A percentile compares a stretch with the other conserved stretches of the same genome.
Conservation (phyloP, 2,888 invertebrate species). For the Thymelicus sylvestris region DNA sequence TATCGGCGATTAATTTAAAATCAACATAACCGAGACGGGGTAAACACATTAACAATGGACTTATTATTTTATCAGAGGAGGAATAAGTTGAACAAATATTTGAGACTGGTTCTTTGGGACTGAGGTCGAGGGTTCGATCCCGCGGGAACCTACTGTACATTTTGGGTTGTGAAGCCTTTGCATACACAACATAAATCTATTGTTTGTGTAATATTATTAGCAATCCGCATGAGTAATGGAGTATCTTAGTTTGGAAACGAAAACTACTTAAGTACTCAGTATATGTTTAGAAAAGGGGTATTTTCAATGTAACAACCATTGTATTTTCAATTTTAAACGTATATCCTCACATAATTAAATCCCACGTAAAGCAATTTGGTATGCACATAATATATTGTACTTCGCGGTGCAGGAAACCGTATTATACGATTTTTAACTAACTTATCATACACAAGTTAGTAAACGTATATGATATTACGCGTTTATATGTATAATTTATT, state of each 20-base stretch:
- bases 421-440: too few species aligned
- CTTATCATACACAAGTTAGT: too few species aligned
- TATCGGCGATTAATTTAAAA: conserved; percentile 15
- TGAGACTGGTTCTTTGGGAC: conserved; percentile 18
- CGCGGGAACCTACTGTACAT: conserved; percentile 12
- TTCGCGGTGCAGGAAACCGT: too few species aligned
- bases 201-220: conserved; percentile 4
- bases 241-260: background rate
- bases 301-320: too few species aligned
- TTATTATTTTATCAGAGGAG: conserved; percentile 19
- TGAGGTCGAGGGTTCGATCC: conserved; percentile 16
- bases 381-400: too few species aligned
- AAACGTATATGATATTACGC: too few species aligned
- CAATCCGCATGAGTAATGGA: background rate
- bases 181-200: background rate
- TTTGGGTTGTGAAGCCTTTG: conserved; percentile 1
- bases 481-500: too few species aligned
- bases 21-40: conserved; percentile 6
- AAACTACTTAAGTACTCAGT: too few species aligned
- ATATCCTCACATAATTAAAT: too few species aligned
- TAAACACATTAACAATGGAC: conserved; percentile 24
- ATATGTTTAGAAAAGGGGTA: too few species aligned
- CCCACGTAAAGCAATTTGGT: too few species aligned
- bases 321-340: too few species aligned
- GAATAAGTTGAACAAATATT: conserved; percentile 29